Evolutionary conservation across 35 echinoderm and acorn worm species (phyloP).

Genomic region (Apostichopus californicus): DNA sequence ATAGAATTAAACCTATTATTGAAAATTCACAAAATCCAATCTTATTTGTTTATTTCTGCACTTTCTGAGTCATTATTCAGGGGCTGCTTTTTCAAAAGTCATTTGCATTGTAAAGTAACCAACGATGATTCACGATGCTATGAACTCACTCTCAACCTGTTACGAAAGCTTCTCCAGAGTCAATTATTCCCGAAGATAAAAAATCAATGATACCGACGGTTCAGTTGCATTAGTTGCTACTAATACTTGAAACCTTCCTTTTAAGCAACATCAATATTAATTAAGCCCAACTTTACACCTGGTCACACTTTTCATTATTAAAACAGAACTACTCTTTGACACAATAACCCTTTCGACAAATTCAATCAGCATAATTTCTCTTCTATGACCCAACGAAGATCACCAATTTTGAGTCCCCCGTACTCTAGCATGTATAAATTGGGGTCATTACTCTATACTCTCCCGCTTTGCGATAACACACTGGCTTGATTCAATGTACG

Average conservation of each 20-base stretch:
- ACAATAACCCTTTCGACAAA: background rate
- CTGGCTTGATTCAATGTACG: no score
- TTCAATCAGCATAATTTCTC: background rate
- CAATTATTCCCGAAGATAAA: background rate
- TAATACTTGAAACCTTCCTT: background rate
- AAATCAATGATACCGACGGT: background rate
- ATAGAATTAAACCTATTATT: no score
- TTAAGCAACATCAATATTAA: background rate
- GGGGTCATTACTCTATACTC: no score
- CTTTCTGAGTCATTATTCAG: no score
- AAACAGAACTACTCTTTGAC: background rate
- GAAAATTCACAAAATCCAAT: no score
- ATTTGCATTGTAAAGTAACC: no score
- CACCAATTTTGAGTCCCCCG: background rate
- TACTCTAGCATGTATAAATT: no score
- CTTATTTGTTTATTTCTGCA: no score
- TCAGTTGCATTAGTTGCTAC: background rate
- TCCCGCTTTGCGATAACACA: no score
- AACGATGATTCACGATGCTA: background rate
- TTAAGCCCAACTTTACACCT: background rate
- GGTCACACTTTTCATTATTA: constrained; percentile 2
- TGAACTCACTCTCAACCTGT: background rate
- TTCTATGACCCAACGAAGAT: background rate
- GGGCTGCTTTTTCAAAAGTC: no score
- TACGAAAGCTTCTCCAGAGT: background rate